Conservation (phyloP, 2,797 vertebrate species). For the Somateria mollissima region DNA sequence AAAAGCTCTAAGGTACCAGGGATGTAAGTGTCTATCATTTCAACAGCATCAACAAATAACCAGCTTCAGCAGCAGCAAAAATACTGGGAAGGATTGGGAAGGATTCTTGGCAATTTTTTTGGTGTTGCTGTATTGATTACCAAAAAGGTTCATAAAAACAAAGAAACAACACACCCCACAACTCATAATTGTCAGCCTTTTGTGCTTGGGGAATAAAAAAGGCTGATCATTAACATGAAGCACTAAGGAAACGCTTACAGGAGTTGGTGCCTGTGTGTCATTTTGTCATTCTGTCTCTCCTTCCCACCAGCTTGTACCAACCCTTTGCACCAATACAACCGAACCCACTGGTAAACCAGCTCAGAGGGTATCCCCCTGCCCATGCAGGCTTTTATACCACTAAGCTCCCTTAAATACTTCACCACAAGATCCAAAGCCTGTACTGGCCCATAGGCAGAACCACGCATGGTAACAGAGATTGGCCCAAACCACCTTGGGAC, state of each 20-base stretch:
- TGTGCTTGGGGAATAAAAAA: not conserved
- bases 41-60: not conserved
- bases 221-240: not conserved
- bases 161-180: rapidly evolving
- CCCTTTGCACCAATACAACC: not conserved
- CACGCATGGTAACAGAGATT: rapidly evolving
- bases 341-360: not conserved
- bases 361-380: not conserved
- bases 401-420: not conserved
- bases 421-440: not conserved
- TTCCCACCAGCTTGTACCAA: not conserved
- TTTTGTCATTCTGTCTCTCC: not conserved
- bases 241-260: not conserved
- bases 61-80: not conserved
- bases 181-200: not conserved
- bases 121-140: not conserved
- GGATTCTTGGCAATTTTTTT: not conserved
- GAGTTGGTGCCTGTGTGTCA: not conserved
- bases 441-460: not conserved
- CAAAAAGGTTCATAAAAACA: not conserved
- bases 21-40: not conserved
- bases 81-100: not conserved
- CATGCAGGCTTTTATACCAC: not conserved
- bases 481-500: not conserved
- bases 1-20: not conserved